phyloP scores from a whole-genome alignment of 2,113 vertebrate species.

The Colossoma macropomum region DNA sequence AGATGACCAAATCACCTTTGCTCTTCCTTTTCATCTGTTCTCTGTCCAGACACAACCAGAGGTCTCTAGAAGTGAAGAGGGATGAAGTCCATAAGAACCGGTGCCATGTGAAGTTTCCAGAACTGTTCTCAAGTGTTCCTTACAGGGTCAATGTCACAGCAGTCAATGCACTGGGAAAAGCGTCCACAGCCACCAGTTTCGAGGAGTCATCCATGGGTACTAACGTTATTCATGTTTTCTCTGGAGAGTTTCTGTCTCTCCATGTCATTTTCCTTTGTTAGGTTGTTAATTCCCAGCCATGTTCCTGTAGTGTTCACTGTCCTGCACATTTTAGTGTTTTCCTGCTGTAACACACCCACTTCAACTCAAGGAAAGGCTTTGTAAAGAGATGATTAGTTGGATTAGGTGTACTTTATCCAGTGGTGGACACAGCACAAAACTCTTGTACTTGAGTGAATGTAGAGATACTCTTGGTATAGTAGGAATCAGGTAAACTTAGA shows the following conservation, averaged over 20 bases:
- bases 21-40: not conserved
- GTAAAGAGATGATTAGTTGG: no score
- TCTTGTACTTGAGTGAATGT: no score
- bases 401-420: no score
- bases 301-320: not conserved
- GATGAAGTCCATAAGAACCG: slow-evolving; percentile 90
- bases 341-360: no score
- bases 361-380: no score
- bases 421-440: no score
- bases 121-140: slow-evolving; percentile 91
- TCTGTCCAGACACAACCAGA: slow-evolving; percentile 85
- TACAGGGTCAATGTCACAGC: slow-evolving; percentile 94
- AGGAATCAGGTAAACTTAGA: no score
- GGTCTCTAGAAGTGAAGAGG: slow-evolving; percentile 86
- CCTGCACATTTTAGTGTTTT: no score
- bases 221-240: not conserved
- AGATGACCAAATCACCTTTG: not conserved
- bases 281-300: not conserved
- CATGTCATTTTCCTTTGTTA: not conserved
- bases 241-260: not conserved
- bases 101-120: slow-evolving; percentile 90
- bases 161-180: slow-evolving; percentile 88
- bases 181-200: slow-evolving; percentile 81
- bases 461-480: no score
- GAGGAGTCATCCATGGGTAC: slow-evolving; percentile 94